Percentiles rank a stretch among this genome's conserved stretches.
phyloP scores from a whole-genome alignment of 2,888 invertebrate species.

The Caenorhabditis afra region DNA sequence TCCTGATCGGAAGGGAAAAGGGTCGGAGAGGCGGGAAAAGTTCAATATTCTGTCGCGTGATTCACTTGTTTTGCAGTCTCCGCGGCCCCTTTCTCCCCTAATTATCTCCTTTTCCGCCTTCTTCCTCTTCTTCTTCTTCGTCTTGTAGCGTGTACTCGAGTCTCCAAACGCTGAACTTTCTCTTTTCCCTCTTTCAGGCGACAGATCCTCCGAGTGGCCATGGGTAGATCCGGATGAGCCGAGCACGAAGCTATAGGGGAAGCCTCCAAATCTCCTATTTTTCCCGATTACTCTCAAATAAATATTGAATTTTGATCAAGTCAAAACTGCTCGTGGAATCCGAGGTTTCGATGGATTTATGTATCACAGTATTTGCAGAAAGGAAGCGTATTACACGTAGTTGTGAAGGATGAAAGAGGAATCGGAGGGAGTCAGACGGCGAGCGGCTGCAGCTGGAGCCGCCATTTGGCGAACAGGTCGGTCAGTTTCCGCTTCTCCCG shows the following conservation, averaged over 20 bases:
- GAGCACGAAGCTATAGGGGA: conserved; percentile 73
- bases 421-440: conserved; percentile 2
- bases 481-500: conserved; percentile 37
- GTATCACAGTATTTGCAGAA: conserved; percentile 7
- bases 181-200: conserved; percentile 32
- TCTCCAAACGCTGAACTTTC: conserved; percentile 1
- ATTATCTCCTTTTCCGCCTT: conserved; percentile 16
- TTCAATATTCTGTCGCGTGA: conserved; percentile 18
- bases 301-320: too few relatives aligned
- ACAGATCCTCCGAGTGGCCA: conserved; percentile 68
- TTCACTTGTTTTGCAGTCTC: conserved; percentile 15
- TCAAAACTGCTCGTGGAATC: background rate
- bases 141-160: too few relatives aligned
- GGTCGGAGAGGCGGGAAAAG: conserved; percentile 9
- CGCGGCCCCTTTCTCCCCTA: conserved; percentile 1
- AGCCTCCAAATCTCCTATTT: background rate
- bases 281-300: background rate
- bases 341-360: background rate
- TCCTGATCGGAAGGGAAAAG: too few relatives aligned
- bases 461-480: conserved; percentile 45
- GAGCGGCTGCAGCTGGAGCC: conserved; percentile 27
- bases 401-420: conserved; percentile 7
- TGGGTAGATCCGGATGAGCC: conserved; percentile 76
- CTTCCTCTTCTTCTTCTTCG: background rate
- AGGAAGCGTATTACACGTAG: conserved; percentile 4